A percentile compares a stretch with the other conserved stretches of the same genome.
phyloP scores from a whole-genome alignment of 2,797 vertebrate genomes.

The Varecia variegata region DNA sequence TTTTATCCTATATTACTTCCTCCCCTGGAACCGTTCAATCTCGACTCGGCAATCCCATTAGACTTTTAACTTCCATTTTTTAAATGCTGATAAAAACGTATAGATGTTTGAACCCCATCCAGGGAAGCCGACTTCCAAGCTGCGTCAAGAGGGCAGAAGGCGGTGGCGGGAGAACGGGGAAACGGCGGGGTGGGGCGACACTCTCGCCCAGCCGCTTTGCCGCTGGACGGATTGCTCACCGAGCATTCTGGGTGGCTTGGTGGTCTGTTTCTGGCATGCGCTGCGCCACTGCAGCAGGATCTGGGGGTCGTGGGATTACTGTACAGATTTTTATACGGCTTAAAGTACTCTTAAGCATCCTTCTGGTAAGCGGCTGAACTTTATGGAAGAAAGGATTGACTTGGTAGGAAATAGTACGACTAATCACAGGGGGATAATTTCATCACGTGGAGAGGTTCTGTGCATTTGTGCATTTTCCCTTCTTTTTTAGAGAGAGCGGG shows the following conservation, averaged over 20 bases:
- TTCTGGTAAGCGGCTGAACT: not conserved
- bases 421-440: not conserved
- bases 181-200: accelerated
- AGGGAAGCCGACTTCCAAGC: slow-evolving; percentile 66
- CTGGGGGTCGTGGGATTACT: not conserved
- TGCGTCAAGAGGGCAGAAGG: not conserved
- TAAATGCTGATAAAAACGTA: slow-evolving; percentile 81
- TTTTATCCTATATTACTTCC: slow-evolving; percentile 83
- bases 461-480: not conserved
- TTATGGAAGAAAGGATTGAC: not conserved
- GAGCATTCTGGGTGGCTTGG: not conserved
- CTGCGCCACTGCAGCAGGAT: not conserved
- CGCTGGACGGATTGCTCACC: accelerated
- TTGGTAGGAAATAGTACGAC: not conserved
- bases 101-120: slow-evolving; percentile 81
- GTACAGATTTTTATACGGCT: not conserved
- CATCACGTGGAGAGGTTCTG: accelerated
- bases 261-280: accelerated
- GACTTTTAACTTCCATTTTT: slow-evolving; percentile 80
- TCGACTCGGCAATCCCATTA: slow-evolving; percentile 78
- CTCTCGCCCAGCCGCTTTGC: accelerated
- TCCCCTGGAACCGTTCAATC: slow-evolving; percentile 78
- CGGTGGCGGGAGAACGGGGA: not conserved
- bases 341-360: not conserved
- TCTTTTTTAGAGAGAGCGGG: not conserved